Evolutionary conservation across 2,888 invertebrate species (phyloP).

Genomic region (Sarcophaga caerulescens): DNA sequence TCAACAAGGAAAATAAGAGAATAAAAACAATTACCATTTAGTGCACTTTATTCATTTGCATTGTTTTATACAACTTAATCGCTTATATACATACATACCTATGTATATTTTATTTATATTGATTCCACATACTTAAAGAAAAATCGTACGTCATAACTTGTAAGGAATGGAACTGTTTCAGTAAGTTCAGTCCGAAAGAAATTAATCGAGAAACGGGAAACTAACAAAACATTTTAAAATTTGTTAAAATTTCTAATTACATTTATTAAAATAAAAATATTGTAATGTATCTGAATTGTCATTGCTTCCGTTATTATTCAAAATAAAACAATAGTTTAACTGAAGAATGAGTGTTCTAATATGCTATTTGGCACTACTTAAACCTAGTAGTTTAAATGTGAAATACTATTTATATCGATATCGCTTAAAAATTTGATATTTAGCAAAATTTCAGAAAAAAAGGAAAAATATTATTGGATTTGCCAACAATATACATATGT

Average conservation of each 20-base stretch:
- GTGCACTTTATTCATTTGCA: slow-evolving; percentile 44
- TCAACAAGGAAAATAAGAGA: not conserved
- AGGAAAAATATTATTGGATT: too few species aligned
- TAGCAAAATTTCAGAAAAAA: too few species aligned
- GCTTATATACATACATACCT: not conserved
- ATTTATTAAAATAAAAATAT: not conserved
- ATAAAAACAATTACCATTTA: slow-evolving; percentile 18
- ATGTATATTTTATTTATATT: slow-evolving; percentile 22
- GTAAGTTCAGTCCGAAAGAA: slow-evolving; percentile 25
- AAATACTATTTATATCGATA: too few species aligned
- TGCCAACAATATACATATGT: too few species aligned
- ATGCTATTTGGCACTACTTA: too few species aligned
- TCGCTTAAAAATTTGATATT: too few species aligned
- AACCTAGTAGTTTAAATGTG: too few species aligned
- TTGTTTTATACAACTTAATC: slow-evolving; percentile 25
- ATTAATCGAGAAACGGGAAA: too few species aligned
- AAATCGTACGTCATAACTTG: not conserved
- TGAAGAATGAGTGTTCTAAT: too few species aligned
- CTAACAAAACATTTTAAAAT: not conserved
- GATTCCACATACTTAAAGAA: not conserved
- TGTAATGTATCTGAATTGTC: not conserved
- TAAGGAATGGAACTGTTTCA: slow-evolving; percentile 42
- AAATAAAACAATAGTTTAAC: too few species aligned
- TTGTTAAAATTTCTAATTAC: not conserved
- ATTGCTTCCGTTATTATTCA: too few species aligned